Base-by-base conservation (phyloP, 2,888 invertebrate genomes). In the Melikaiella ostensackeni region DNA sequence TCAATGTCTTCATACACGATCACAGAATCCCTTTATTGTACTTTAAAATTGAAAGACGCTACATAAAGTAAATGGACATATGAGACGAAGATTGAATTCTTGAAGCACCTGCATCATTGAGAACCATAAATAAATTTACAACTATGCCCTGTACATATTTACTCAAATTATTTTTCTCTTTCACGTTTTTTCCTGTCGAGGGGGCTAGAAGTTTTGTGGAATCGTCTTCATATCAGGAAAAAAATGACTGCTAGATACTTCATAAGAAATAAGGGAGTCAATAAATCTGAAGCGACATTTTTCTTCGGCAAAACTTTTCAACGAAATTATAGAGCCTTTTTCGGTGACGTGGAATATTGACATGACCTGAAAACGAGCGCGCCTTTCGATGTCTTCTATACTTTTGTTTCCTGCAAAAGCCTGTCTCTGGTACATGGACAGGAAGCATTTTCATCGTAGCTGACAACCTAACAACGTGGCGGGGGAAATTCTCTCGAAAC, bases 391-490 rank as follows among this genome's bases (percentile, higher is more conserved):
- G 62, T 75, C 77, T 63, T 77, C 70, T 78, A 33, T 80, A 79
- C 77, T 82, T 82, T 80, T 82, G 77, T 77, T 77, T 77, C 62
- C 77, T n/a, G 59, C 57, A 75, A 79, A 79, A 80, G 75, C 79
- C 75, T 77, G 64, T 66, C 77, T 74, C 59, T 64, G 50, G 64
- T 64, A 74, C 75, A 75, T 76, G 70, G 76, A 73, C 66, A 30
- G 76, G 73, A 78, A 75, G 75, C 75, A 74, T 79, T 80, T 80
- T 79, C 76, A 73, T 76, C 77, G 35, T 63, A 74, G 79, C 77
- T 79, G 80, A 80, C 78, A 78, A 78, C 79, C 79, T 74, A 80
- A 80, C 80, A 77, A 82, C 77, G 75, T 74, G 79, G 78, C 66
- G 78, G 64, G 74, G 79, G 74, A 78, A 63, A 77, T 79, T 80